Conservation (phyloP, 2,888 invertebrate genomes). For the Ormyrus thymus region DNA sequence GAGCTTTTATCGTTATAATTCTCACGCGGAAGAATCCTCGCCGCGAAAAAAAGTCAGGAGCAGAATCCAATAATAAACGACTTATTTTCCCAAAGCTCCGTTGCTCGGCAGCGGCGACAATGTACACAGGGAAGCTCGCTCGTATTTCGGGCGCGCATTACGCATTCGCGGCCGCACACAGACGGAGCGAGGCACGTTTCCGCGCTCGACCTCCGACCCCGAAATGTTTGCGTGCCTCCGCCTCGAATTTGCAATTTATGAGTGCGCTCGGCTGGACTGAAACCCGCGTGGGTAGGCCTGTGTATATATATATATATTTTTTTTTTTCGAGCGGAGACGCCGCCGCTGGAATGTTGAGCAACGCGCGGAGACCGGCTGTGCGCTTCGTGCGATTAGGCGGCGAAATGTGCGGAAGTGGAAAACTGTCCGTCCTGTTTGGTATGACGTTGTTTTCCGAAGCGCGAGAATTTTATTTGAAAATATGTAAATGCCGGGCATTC, state of each 20-base stretch:
- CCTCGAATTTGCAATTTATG: constrained; percentile 30
- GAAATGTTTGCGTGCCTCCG: constrained; percentile 1
- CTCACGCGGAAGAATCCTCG: neutral
- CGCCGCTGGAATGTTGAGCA: constrained; percentile 10
- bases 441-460: neutral
- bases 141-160: constrained; percentile 16
- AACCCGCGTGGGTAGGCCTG: too few relatives aligned
- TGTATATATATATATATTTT: too few relatives aligned
- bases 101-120: neutral
- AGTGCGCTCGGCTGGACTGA: neutral
- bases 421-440: neutral
- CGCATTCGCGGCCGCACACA: neutral
- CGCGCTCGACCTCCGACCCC: constrained; percentile 33
- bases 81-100: neutral
- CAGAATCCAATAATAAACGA: neutral
- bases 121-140: neutral
- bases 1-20: too few relatives aligned
- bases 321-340: neutral
- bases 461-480: too few relatives aligned
- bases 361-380: too few relatives aligned
- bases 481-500: too few relatives aligned
- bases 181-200: constrained; percentile 2
- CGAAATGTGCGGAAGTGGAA: neutral
- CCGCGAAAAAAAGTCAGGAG: neutral
- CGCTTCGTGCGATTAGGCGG: neutral